A percentile compares a stretch with the other conserved stretches of the same genome.
These are phyloP conservation scores for Hexactinellida sp. DNA, from an alignment of 37 sponge, comb jelly and placozoan genomes.

Conservation along the genomic window DNA sequence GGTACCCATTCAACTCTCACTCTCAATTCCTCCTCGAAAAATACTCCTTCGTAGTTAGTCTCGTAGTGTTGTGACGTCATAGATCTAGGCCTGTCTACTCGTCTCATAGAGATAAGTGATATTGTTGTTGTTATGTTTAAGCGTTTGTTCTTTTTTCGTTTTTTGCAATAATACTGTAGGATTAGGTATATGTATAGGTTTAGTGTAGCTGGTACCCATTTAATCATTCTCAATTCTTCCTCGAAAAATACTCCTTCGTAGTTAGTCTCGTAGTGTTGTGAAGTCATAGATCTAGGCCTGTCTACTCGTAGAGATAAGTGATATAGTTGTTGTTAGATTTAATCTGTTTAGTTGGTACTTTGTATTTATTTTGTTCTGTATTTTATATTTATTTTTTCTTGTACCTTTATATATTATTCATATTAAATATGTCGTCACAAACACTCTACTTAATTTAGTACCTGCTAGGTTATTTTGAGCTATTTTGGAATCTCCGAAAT, in stretches of 20 bases:
- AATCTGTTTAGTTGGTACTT: not conserved
- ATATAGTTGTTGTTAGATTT: too few relatives aligned
- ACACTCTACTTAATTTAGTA: not conserved
- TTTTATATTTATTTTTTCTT: not conserved
- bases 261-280: not conserved
- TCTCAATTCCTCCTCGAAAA: not conserved
- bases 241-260: not conserved
- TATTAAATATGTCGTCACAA: not conserved
- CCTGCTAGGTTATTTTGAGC: not conserved
- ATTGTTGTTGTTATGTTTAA: too few relatives aligned
- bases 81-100: not conserved
- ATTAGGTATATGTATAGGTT: not conserved
- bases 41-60: not conserved
- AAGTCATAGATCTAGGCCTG: not conserved
- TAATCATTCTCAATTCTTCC: not conserved
- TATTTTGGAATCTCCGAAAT: not conserved
- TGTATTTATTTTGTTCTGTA: not conserved
- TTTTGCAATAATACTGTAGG: too few relatives aligned
- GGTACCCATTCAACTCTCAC: not conserved
- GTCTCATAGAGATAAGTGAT: too few relatives aligned
- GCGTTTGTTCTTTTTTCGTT: too few relatives aligned
- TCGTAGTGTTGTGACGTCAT: constrained; percentile 7
- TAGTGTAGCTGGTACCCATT: not conserved
- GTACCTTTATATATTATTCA: not conserved
- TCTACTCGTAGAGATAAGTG: too few relatives aligned